These are phyloP conservation scores for Cephus pulcher DNA, from an alignment of 2,888 invertebrate genomes.

Conservation along the genomic window DNA sequence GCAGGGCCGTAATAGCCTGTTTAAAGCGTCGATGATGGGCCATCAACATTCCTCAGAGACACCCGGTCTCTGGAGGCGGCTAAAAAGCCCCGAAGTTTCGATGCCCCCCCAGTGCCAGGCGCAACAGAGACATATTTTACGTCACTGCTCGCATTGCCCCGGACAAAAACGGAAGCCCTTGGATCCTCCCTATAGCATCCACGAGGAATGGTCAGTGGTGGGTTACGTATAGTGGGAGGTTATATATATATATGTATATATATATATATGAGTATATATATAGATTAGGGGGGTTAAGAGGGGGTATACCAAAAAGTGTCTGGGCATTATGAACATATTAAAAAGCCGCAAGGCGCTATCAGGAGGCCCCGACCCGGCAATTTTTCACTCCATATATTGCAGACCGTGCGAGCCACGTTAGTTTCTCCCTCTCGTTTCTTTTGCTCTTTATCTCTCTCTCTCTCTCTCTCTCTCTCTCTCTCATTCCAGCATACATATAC, in stretches of 20 bases:
- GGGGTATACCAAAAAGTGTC: conserved; percentile 14
- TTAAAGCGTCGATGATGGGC: conserved; percentile 53
- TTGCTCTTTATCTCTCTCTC: neutral
- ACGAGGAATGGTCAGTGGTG: conserved; percentile 3
- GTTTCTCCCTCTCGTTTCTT: neutral
- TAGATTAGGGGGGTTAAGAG: conserved; percentile 5
- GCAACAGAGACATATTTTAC: conserved; percentile 62
- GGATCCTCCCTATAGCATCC: conserved; percentile 10
- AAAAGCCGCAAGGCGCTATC: conserved; percentile 45
- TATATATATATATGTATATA: neutral
- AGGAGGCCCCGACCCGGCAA: conserved; percentile 32
- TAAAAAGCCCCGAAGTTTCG: conserved; percentile 53
- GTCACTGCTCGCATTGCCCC: conserved; percentile 37
- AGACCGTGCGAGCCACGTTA: conserved; percentile 24
- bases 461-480: neutral
- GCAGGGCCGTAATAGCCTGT: conserved; percentile 1
- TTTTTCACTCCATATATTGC: conserved; percentile 47
- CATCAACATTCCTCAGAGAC: conserved; percentile 60
- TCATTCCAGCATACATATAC: neutral
- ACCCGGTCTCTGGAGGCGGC: conserved; percentile 49
- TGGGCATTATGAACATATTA: conserved; percentile 45
- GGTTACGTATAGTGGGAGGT: neutral
- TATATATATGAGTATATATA: neutral
- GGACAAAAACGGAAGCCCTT: conserved; percentile 41
- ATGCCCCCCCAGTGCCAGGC: conserved; percentile 20